phyloP scores from a whole-genome alignment of 2,113 vertebrate genomes.

The Anthoscopus minutus region DNA sequence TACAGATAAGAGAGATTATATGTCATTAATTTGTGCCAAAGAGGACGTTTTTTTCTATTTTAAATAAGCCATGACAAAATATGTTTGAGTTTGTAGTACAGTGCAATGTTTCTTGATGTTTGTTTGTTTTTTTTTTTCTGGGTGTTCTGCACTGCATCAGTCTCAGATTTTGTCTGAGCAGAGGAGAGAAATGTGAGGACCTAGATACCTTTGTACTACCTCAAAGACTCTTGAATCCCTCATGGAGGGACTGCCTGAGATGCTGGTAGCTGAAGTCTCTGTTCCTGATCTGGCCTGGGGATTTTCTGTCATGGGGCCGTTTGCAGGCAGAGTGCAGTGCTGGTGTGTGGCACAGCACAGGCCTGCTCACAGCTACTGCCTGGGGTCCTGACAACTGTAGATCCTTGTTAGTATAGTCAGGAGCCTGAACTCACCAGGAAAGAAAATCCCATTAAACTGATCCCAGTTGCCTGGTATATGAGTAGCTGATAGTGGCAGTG shows the following conservation, averaged over 20 bases:
- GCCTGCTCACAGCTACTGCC: fast-evolving
- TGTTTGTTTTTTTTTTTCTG: background rate
- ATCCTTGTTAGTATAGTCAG: too few species aligned
- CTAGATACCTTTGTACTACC: fast-evolving
- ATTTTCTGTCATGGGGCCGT: background rate
- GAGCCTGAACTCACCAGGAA: fast-evolving
- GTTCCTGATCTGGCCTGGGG: background rate
- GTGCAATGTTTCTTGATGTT: background rate
- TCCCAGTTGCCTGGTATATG: fast-evolving
- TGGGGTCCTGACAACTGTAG: background rate
- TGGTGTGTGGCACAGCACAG: fast-evolving
- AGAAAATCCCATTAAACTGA: background rate
- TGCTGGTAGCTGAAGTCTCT: background rate
- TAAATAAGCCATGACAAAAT: background rate
- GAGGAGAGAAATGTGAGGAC: background rate
- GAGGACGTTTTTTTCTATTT: background rate
- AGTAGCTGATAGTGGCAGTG: background rate
- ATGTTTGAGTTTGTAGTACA: background rate
- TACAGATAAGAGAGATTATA: background rate
- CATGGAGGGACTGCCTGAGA: background rate
- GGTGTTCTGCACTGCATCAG: background rate
- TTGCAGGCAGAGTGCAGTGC: background rate
- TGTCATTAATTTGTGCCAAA: background rate
- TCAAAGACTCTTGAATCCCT: background rate
- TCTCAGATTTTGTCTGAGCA: background rate